phyloP scores from a whole-genome alignment of 2,113 vertebrate species.

The Cariama cristata region DNA sequence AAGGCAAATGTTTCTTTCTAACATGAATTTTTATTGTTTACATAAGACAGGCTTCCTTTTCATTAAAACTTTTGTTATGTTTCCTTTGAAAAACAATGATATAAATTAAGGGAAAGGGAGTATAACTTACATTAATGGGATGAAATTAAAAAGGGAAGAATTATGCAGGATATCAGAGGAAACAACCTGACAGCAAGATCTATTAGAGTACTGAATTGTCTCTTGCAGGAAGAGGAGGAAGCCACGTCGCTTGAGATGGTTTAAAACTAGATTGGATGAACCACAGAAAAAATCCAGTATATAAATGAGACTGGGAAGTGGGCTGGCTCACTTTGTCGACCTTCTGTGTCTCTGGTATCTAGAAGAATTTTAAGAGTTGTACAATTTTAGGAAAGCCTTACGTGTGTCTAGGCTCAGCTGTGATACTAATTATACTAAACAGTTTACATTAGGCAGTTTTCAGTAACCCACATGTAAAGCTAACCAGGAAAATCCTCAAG shows the following conservation, averaged over 20 bases:
- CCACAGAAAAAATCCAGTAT: not conserved
- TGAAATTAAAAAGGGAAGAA: constrained; percentile 20
- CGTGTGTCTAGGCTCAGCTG: not conserved
- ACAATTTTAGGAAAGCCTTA: not conserved
- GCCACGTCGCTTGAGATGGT: not conserved
- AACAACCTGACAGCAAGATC: constrained; percentile 4
- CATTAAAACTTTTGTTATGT: not conserved
- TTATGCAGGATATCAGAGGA: not conserved
- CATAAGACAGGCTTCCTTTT: not conserved
- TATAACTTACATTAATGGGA: not conserved
- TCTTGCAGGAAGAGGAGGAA: constrained; percentile 26
- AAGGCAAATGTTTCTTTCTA: constrained; percentile 7
- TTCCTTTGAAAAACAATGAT: constrained; percentile 59
- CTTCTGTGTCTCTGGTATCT: not conserved
- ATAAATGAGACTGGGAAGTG: not conserved
- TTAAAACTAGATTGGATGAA: not conserved
- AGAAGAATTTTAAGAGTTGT: not conserved
- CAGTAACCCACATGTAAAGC: not conserved
- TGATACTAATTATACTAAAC: not conserved
- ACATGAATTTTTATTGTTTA: constrained; percentile 6
- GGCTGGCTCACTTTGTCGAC: not conserved
- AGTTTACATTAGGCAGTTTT: not conserved
- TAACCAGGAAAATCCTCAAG: not conserved
- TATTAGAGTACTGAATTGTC: not conserved
- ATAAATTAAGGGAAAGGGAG: constrained; percentile 48